Evolutionary conservation across 2,888 invertebrate species (phyloP).

Genomic region (Papilio elwesi): DNA sequence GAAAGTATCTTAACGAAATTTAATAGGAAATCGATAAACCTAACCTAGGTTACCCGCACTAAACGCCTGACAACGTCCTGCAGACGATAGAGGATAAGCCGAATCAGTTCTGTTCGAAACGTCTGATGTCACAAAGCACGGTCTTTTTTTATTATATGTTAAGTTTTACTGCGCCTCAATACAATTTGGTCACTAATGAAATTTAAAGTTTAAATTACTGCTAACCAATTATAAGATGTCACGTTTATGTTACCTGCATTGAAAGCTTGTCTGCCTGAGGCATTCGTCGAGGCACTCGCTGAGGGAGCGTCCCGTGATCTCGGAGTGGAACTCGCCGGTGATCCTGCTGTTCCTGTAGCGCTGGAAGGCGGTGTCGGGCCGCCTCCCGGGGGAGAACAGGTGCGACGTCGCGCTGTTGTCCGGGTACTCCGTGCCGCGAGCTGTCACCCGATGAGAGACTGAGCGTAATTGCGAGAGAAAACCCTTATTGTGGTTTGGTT

Average conservation of each 20-base stretch:
- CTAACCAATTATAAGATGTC: neutral
- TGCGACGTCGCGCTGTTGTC: conserved; percentile 94
- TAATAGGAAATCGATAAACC: no score
- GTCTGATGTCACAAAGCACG: no score
- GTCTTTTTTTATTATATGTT: no score
- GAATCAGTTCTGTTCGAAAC: no score
- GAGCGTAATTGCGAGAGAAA: conserved; percentile 61
- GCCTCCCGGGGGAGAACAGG: conserved; percentile 90
- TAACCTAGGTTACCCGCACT: no score
- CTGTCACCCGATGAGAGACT: conserved; percentile 86
- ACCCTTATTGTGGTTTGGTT: conserved; percentile 47
- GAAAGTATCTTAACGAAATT: no score
- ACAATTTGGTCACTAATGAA: no score
- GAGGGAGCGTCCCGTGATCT: conserved; percentile 93
- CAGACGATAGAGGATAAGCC: no score
- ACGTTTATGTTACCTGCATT: conserved; percentile 88
- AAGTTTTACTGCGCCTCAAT: no score
- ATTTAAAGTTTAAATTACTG: neutral
- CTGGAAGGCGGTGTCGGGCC: conserved; percentile 95
- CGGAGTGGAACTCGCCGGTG: conserved; percentile 94
- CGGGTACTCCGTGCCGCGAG: conserved; percentile 94
- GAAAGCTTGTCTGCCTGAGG: conserved; percentile 93
- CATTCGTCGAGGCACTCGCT: conserved; percentile 96
- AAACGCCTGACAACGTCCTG: no score
- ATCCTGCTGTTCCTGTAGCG: conserved; percentile 93